phyloP scores from a whole-genome alignment of 2,797 vertebrate genomes.

The Schizothorax lantsangensis region DNA sequence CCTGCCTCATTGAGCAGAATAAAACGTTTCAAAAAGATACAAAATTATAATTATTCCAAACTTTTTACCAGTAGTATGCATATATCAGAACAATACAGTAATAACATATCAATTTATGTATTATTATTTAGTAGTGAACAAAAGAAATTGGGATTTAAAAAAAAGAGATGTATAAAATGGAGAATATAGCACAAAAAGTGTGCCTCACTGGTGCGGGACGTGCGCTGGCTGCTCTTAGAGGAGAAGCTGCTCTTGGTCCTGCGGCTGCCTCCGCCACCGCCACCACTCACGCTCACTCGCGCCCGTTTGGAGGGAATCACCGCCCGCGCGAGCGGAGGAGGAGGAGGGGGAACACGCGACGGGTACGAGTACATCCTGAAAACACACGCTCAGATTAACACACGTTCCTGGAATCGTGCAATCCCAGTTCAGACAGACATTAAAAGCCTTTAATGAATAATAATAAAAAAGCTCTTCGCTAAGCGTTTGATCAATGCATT shows the following conservation, averaged over 20 bases:
- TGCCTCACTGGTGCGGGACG: constrained; percentile 78
- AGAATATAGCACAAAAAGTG: not conserved
- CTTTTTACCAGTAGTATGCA: no score
- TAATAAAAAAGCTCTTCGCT: not conserved
- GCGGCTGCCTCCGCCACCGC: constrained; percentile 67
- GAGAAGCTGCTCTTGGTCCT: constrained; percentile 87
- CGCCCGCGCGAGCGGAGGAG: constrained; percentile 83
- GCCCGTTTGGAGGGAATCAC: constrained; percentile 88
- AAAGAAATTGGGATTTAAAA: not conserved
- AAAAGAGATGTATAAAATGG: not conserved
- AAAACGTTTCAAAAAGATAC: no score
- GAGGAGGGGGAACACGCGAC: constrained; percentile 79
- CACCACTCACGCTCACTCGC: constrained; percentile 83
- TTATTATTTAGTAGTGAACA: not conserved
- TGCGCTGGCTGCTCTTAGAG: constrained; percentile 83
- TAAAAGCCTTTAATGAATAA: not conserved
- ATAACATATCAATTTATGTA: not conserved
- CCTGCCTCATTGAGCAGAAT: no score
- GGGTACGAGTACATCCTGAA: constrained; percentile 87
- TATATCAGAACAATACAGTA: no score
- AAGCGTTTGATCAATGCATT: not conserved
- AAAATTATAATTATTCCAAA: no score
- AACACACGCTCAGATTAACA: not conserved
- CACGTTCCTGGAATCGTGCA: not conserved
- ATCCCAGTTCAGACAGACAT: not conserved